Evolutionary conservation across 2,797 vertebrate genomes (phyloP).

Genomic region (Naso thynnoides): DNA sequence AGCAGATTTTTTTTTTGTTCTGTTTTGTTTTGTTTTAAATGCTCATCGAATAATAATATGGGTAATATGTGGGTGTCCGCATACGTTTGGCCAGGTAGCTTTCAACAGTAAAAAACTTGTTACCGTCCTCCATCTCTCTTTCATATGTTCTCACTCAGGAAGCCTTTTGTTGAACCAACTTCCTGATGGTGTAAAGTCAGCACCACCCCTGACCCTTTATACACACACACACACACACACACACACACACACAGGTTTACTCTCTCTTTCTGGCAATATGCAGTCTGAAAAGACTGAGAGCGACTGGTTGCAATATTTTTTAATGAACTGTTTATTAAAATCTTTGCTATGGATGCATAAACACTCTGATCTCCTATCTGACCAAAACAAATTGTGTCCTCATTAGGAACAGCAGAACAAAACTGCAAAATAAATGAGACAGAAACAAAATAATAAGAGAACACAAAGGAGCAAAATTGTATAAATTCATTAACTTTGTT

Average conservation of each 20-base stretch:
- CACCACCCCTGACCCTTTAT: constrained; percentile 5
- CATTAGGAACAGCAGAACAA: neutral
- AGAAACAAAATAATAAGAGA: neutral
- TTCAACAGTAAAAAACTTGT: neutral
- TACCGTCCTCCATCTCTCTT: neutral
- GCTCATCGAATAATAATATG: neutral
- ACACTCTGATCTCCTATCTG: neutral
- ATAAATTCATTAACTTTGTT: neutral
- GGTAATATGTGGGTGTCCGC: neutral
- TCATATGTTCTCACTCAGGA: constrained; percentile 47
- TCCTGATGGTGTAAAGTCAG: constrained; percentile 71
- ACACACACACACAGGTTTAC: constrained; percentile 13
- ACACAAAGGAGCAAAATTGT: neutral
- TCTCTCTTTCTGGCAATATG: neutral
- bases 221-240: constrained; percentile 38
- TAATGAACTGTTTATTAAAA: constrained; percentile 7
- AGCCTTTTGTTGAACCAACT: constrained; percentile 70
- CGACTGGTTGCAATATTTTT: neutral
- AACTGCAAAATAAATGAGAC: constrained; percentile 3
- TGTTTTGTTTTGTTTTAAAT: neutral
- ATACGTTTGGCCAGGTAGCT: neutral
- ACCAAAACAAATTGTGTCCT: neutral
- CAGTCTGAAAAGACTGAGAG: neutral
- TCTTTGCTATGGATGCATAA: neutral
- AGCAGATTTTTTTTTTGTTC: neutral